Evolutionary conservation across 1,140 invertebrate species (phyloP).

Genomic region (Vollenhovia emeryi): DNA sequence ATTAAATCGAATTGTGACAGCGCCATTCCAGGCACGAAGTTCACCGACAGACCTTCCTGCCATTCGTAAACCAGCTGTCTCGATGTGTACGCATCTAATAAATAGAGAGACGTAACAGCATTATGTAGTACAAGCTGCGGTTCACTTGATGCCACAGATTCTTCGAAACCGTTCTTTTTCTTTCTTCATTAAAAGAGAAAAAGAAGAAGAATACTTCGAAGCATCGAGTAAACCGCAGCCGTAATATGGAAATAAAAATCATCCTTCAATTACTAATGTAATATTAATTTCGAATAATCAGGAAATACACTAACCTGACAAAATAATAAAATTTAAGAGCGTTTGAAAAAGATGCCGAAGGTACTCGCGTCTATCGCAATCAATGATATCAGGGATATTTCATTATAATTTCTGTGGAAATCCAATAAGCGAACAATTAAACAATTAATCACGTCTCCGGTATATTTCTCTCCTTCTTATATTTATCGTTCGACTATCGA

Average conservation of each 20-base stretch:
- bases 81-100: conserved; percentile 95
- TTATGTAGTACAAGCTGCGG: no score
- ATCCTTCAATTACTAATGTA: no score
- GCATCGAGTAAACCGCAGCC: no score
- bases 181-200: no score
- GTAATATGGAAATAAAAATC: background rate
- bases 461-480: background rate
- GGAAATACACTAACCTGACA: background rate
- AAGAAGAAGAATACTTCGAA: no score
- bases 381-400: background rate
- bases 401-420: background rate
- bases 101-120: conserved; percentile 23
- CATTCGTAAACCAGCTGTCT: conserved; percentile 96
- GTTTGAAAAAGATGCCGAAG: background rate
- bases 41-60: conserved; percentile 93
- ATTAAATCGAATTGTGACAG: conserved; percentile 97
- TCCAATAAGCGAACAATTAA: background rate
- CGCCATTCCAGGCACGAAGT: conserved; percentile 95
- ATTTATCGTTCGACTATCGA: background rate
- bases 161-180: no score
- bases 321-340: background rate
- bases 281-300: no score
- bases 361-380: background rate
- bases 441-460: background rate
- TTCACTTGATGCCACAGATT: no score